Conservation (phyloP, 1,140 invertebrate genomes). For the Rhynchophorus ferrugineus region DNA sequence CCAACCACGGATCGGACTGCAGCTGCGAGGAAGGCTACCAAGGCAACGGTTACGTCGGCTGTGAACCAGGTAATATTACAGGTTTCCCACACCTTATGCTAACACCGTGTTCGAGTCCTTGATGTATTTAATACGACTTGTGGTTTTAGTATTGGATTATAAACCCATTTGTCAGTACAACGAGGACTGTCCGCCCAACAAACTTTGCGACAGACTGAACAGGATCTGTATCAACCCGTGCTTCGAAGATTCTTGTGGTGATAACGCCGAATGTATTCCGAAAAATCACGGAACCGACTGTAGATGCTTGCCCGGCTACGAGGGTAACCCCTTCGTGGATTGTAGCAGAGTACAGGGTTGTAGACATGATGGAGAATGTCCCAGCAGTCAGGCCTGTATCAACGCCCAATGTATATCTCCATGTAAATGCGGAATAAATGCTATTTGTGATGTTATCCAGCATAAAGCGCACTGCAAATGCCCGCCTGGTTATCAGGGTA, state of each 20-base stretch:
- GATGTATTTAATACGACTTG: no score
- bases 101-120: no score
- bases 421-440: constrained; percentile 67
- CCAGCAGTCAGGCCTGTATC: constrained; percentile 61
- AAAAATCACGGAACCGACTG: constrained; percentile 72
- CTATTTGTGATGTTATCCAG: constrained; percentile 66
- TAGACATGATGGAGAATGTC: constrained; percentile 59
- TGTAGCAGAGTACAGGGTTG: constrained; percentile 64
- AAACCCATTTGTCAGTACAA: constrained; percentile 79
- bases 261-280: constrained; percentile 72
- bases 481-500: constrained; percentile 63
- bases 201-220: constrained; percentile 74
- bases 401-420: constrained; percentile 66
- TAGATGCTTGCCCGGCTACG: constrained; percentile 64
- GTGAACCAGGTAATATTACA: constrained; percentile 56
- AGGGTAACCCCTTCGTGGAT: constrained; percentile 70
- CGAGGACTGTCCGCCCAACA: constrained; percentile 76
- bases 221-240: constrained; percentile 79
- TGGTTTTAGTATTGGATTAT: constrained; percentile 51
- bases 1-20: constrained; percentile 79
- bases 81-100: no score
- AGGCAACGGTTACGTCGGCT: constrained; percentile 76
- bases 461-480: constrained; percentile 70
- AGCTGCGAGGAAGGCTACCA: constrained; percentile 76
- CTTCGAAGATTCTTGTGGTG: constrained; percentile 70